Conservation (phyloP, 2,797 vertebrate species). For the Ctenochaetus hawaiiensis region DNA sequence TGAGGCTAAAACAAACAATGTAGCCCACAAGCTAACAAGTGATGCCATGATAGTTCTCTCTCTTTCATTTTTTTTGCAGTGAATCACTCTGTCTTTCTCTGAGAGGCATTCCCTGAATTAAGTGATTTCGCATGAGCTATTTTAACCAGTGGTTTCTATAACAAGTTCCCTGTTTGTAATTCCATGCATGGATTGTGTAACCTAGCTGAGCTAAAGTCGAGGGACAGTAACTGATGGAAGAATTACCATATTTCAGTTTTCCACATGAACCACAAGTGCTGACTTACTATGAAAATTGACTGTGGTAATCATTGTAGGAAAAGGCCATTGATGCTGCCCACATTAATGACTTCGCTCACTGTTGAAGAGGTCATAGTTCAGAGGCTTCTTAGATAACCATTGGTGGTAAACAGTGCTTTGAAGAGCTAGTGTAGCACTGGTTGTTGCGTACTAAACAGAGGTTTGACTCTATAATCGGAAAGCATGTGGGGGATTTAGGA, state of each 20-base stretch:
- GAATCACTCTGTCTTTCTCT: too few relatives aligned
- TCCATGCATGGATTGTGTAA: background rate
- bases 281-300: background rate
- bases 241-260: background rate
- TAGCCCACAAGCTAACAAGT: background rate
- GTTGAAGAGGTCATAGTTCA: constrained; percentile 10
- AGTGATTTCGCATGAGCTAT: too few relatives aligned
- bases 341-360: constrained; percentile 25
- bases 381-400: background rate
- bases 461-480: constrained; percentile 34
- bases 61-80: too few relatives aligned
- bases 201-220: background rate
- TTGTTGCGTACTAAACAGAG: constrained; percentile 38
- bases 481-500: constrained; percentile 11
- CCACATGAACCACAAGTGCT: background rate
- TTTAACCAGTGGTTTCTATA: background rate
- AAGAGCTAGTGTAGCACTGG: constrained; percentile 4
- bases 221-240: background rate
- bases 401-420: constrained; percentile 17
- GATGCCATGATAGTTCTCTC: background rate
- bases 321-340: background rate
- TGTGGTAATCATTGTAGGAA: background rate
- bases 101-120: too few relatives aligned
- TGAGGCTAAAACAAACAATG: too few relatives aligned
- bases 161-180: too few relatives aligned